phyloP scores from a whole-genome alignment of 2,797 vertebrate genomes.

The Micrastur ruficollis region DNA sequence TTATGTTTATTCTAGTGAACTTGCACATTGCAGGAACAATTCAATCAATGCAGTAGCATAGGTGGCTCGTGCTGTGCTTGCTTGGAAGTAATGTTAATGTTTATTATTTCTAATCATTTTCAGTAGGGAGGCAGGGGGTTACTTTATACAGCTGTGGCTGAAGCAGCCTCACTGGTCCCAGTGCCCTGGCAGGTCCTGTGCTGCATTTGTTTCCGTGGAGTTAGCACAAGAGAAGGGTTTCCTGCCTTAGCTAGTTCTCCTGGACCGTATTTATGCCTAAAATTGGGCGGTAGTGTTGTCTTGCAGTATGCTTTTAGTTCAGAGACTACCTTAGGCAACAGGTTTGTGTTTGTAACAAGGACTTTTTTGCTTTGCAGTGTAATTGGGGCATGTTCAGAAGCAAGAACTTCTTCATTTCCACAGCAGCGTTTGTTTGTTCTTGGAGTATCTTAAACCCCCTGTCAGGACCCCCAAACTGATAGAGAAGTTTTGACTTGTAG shows the following conservation, averaged over 20 bases:
- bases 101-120: not conserved
- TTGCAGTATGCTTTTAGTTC: not conserved
- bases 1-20: not conserved
- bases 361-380: not conserved
- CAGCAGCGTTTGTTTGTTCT: not conserved
- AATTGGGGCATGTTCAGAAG: not conserved
- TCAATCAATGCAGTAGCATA: accelerated
- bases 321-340: not conserved
- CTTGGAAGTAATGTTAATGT: not conserved
- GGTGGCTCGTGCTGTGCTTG: not conserved
- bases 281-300: not conserved
- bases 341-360: not conserved
- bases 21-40: not conserved
- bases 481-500: not conserved
- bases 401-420: not conserved
- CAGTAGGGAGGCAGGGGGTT: not conserved
- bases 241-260: not conserved
- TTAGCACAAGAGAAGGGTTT: not conserved
- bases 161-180: not conserved
- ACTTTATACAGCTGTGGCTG: not conserved
- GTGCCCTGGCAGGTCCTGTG: not conserved
- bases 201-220: not conserved
- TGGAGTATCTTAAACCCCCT: not conserved
- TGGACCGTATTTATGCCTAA: not conserved
- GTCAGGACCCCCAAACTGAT: not conserved